These are phyloP conservation scores for Euphydryas editha DNA, from an alignment of 2,888 invertebrate species.

Conservation along the genomic window DNA sequence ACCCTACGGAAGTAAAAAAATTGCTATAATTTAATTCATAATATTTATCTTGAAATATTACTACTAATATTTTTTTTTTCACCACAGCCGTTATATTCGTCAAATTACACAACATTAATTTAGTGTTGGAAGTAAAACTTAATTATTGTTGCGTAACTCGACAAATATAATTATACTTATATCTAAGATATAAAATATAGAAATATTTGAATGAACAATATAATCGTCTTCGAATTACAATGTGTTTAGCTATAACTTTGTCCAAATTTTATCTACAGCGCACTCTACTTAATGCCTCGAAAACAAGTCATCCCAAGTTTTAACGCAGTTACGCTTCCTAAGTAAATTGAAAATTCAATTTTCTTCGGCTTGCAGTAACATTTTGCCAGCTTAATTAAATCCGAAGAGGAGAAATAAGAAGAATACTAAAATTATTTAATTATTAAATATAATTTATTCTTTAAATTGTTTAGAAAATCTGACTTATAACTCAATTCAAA, in stretches of 20 bases:
- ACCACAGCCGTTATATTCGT: too few relatives aligned
- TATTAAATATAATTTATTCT: background rate
- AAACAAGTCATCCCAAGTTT: slow-evolving; percentile 9
- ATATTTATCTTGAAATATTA: too few relatives aligned
- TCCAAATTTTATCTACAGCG: background rate
- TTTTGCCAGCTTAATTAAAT: slow-evolving; percentile 11
- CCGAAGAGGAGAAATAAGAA: background rate
- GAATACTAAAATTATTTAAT: background rate
- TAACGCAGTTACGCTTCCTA: slow-evolving; percentile 8
- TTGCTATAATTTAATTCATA: too few relatives aligned
- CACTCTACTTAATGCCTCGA: slow-evolving; percentile 7
- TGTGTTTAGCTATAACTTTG: background rate
- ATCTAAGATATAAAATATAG: too few relatives aligned
- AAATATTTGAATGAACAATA: background rate
- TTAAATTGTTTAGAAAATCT: background rate
- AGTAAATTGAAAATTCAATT: slow-evolving; percentile 14
- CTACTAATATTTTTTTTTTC: too few relatives aligned
- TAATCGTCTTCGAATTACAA: background rate
- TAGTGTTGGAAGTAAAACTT: too few relatives aligned
- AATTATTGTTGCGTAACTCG: too few relatives aligned
- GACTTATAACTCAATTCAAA: background rate
- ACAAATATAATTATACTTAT: too few relatives aligned
- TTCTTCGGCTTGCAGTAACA: slow-evolving; percentile 12
- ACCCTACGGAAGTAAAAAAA: too few relatives aligned
- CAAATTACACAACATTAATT: too few relatives aligned